phyloP scores from a whole-genome alignment of 2,797 vertebrate species.

The Microctenopoma steveboyesi region DNA sequence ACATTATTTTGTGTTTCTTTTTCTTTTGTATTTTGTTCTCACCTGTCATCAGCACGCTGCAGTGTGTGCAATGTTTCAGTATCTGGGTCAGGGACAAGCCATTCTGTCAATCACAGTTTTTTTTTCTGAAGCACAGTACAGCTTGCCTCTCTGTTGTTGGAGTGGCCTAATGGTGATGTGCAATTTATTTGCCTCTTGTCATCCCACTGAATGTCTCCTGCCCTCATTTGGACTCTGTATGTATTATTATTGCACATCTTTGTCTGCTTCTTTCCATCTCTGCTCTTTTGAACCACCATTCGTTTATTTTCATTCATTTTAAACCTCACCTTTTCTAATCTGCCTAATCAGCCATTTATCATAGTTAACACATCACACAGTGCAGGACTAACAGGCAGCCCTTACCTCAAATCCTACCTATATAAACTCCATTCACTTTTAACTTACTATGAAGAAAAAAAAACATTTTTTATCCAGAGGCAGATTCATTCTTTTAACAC shows the following conservation, averaged over 20 bases:
- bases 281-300: not conserved
- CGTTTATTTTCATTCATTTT: not conserved
- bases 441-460: too few relatives aligned
- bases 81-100: constrained; percentile 77
- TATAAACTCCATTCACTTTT: not conserved
- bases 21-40: constrained; percentile 18
- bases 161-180: constrained; percentile 27
- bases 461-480: too few relatives aligned
- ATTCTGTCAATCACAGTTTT: constrained; percentile 35
- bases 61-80: constrained; percentile 44
- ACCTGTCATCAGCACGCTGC: constrained; percentile 22
- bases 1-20: constrained; percentile 3
- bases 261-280: constrained; percentile 8
- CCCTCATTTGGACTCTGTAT: constrained; percentile 34
- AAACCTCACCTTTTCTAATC: not conserved
- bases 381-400: not conserved
- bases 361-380: not conserved
- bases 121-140: constrained; percentile 37
- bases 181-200: constrained; percentile 57
- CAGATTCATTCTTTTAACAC: too few relatives aligned
- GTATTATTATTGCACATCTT: constrained; percentile 30
- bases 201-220: constrained; percentile 47
- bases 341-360: not conserved
- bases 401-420: not conserved
- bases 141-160: constrained; percentile 51